These are phyloP conservation scores for Lasiurus borealis DNA, from an alignment of 2,113 vertebrate genomes.

Conservation along the genomic window DNA sequence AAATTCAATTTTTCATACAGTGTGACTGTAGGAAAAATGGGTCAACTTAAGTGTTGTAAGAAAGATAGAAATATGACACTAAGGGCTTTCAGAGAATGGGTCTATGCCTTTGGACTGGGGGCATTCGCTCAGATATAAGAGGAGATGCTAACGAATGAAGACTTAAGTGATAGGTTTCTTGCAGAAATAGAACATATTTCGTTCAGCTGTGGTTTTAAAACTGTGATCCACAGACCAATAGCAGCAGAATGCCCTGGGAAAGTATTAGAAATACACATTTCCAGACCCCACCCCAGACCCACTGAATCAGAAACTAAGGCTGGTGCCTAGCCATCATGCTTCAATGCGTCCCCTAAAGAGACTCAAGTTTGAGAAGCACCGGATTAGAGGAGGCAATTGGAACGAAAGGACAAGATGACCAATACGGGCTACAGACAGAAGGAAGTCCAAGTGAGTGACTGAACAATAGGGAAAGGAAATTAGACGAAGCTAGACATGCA, in stretches of 20 bases:
- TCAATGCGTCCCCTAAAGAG: neutral
- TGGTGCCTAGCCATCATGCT: neutral
- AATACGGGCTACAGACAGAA: neutral
- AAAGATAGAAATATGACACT: neutral
- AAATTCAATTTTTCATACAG: slow-evolving; percentile 12
- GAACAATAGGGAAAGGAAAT: neutral
- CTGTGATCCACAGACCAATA: neutral
- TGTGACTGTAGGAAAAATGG: neutral
- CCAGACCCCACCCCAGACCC: neutral
- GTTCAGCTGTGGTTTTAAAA: neutral
- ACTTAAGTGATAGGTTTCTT: neutral
- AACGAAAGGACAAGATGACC: neutral
- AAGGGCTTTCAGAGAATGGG: neutral
- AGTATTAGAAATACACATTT: neutral
- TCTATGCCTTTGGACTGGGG: neutral
- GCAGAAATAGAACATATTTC: neutral
- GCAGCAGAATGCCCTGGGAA: neutral
- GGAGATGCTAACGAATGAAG: neutral
- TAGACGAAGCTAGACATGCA: neutral
- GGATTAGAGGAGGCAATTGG: neutral
- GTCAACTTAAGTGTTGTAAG: neutral
- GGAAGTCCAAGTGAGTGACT: neutral
- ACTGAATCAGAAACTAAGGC: neutral
- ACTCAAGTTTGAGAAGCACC: neutral
- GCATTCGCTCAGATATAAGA: neutral